These are phyloP conservation scores for Cottoperca gobio DNA, from an alignment of 2,797 vertebrate species.

Conservation along the genomic window DNA sequence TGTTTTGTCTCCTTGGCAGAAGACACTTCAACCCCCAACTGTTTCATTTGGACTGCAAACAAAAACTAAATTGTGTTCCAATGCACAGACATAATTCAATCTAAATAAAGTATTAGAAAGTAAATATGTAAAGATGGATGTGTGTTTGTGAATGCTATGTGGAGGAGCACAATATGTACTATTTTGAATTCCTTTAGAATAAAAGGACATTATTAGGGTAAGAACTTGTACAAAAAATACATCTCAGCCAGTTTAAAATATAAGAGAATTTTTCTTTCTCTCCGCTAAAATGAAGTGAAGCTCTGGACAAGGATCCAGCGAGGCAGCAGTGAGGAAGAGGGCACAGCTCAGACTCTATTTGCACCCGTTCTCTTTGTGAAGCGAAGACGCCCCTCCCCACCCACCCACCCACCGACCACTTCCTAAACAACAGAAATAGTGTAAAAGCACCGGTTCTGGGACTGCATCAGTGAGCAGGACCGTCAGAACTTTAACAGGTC, in stretches of 20 bases:
- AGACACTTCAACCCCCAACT: constrained; percentile 42
- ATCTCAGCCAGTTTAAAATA: constrained; percentile 57
- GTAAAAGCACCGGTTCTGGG: constrained; percentile 92
- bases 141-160: constrained; percentile 7
- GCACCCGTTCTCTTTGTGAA: constrained; percentile 59
- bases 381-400: constrained; percentile 41
- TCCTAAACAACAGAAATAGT: constrained; percentile 87
- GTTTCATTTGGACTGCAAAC: constrained; percentile 49
- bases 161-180: constrained; percentile 73
- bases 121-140: constrained; percentile 27
- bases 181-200: constrained; percentile 67
- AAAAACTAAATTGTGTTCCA: constrained; percentile 41
- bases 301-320: constrained; percentile 64
- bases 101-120: constrained; percentile 38
- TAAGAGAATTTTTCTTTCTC: constrained; percentile 25
- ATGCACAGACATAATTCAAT: constrained; percentile 25
- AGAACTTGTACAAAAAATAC: constrained; percentile 65
- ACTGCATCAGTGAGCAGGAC: constrained; percentile 66
- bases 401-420: constrained; percentile 27
- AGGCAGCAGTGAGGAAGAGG: constrained; percentile 76
- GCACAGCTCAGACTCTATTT: constrained; percentile 74
- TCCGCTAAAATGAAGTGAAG: constrained; percentile 66
- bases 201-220: constrained; percentile 64
- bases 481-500: constrained; percentile 52
- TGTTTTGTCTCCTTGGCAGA: constrained; percentile 60